Evolutionary conservation across 2,797 vertebrate genomes (phyloP).

Genomic region (Hypotaenidia philippensis): DNA sequence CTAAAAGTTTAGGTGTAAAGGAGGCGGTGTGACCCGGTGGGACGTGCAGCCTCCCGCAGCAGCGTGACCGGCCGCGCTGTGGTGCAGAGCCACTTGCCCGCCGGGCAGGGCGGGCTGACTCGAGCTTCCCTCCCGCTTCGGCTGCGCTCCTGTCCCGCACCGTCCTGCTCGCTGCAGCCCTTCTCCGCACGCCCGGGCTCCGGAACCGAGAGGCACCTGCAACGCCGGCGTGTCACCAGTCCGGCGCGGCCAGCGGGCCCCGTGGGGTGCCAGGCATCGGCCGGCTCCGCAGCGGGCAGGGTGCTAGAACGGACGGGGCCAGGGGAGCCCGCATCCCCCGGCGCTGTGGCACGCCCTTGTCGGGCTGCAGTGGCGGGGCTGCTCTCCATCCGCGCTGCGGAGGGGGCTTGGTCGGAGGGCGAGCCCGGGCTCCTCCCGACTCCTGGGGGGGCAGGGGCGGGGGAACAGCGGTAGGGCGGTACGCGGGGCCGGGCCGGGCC

Average conservation of each 20-base stretch:
- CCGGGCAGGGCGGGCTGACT: not conserved
- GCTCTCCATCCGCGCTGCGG: too few relatives aligned
- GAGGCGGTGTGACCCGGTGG: not conserved
- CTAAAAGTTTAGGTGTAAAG: not conserved
- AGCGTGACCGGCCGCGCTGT: not conserved
- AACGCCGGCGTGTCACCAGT: not conserved
- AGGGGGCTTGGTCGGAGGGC: not conserved
- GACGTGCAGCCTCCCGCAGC: not conserved
- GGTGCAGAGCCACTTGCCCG: not conserved
- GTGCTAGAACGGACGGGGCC: not conserved
- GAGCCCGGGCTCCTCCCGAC: not conserved
- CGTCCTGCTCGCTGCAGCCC: too few relatives aligned
- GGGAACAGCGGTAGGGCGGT: not conserved
- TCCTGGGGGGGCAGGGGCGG: not conserved
- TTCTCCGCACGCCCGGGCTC: not conserved
- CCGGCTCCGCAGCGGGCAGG: not conserved
- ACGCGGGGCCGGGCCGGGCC: not conserved
- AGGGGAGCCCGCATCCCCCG: fast-evolving
- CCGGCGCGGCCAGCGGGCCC: too few relatives aligned
- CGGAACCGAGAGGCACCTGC: not conserved
- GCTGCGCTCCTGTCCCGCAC: not conserved
- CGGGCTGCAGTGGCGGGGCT: too few relatives aligned
- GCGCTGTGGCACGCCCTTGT: fast-evolving
- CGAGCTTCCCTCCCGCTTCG: not conserved
- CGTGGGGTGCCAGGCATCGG: not conserved